Conservation (phyloP, 1,140 invertebrate species). For the Drosophila leontia region DNA sequence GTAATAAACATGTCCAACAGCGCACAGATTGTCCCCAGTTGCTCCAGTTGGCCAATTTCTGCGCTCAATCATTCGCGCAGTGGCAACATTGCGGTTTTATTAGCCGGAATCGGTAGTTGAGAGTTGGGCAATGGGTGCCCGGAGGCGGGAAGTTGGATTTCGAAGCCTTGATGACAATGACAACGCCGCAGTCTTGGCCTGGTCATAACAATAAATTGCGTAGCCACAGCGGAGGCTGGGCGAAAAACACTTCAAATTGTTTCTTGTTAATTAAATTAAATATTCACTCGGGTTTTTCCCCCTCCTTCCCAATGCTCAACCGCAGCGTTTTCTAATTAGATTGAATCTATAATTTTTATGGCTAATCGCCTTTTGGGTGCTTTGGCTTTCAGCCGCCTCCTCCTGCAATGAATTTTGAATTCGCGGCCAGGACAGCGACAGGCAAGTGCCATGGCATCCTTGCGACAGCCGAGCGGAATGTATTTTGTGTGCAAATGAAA, state of each 20-base stretch:
- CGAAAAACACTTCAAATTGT: constrained; percentile 61
- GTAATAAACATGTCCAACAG: constrained; percentile 80
- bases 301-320: constrained; percentile 9
- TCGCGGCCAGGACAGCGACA: constrained; percentile 51
- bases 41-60: constrained; percentile 36
- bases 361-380: constrained; percentile 70
- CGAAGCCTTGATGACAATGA: constrained; percentile 53
- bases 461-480: constrained; percentile 48
- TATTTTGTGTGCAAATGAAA: constrained; percentile 73
- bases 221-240: constrained; percentile 40
- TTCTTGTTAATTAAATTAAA: constrained; percentile 84
- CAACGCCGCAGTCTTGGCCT: constrained; percentile 53
- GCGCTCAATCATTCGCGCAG: constrained; percentile 58
- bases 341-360: constrained; percentile 85
- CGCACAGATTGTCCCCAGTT: constrained; percentile 73
- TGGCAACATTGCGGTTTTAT: constrained; percentile 65
- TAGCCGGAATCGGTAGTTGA: constrained; percentile 16
- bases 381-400: constrained; percentile 7
- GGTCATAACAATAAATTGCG: constrained; percentile 81
- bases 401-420: constrained; percentile 70
- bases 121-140: background rate
- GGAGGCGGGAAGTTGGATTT: constrained; percentile 2
- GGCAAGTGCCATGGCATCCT: constrained; percentile 41
- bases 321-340: constrained; percentile 83
- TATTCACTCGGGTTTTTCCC: constrained; percentile 61